A percentile compares a stretch with the other conserved stretches of the same genome.
Conservation (phyloP, 64 coral and sea anemone species). For the Cladopsammia gracilis region DNA sequence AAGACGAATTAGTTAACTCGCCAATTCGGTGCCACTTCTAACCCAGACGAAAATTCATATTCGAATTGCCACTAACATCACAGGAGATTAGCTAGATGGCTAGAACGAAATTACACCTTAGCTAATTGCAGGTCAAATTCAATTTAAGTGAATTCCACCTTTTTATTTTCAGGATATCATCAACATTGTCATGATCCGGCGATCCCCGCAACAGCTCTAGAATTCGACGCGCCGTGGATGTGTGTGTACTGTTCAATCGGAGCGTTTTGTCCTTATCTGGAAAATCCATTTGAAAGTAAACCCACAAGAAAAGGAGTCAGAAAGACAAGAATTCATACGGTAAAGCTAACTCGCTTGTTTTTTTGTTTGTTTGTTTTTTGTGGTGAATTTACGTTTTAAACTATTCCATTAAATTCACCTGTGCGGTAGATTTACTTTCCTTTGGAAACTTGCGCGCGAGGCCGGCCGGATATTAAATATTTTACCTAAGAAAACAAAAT, state of each 20-base stretch:
- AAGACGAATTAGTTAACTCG: too few relatives aligned
- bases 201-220: constrained; percentile 65
- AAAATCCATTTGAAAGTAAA: constrained; percentile 75
- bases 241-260: constrained; percentile 74
- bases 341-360: constrained; percentile 22
- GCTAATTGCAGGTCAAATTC: constrained; percentile 18
- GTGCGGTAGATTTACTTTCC: not conserved
- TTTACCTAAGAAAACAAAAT: not conserved
- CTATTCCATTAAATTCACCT: not conserved
- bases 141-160: constrained; percentile 9
- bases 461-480: constrained; percentile 41
- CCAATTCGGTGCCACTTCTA: too few relatives aligned
- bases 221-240: constrained; percentile 80
- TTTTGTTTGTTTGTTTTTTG: not conserved
- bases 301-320: constrained; percentile 42
- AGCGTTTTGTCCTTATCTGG: constrained; percentile 77
- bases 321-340: constrained; percentile 63
- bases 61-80: not conserved
- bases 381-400: not conserved
- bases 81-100: not conserved
- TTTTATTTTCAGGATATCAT: constrained; percentile 69
- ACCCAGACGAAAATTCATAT: not conserved
- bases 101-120: constrained; percentile 11
- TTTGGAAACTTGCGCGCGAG: not conserved
- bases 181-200: constrained; percentile 71